Base-by-base conservation (phyloP, 2,797 vertebrate genomes). In the Sandelia bainsii region DNA sequence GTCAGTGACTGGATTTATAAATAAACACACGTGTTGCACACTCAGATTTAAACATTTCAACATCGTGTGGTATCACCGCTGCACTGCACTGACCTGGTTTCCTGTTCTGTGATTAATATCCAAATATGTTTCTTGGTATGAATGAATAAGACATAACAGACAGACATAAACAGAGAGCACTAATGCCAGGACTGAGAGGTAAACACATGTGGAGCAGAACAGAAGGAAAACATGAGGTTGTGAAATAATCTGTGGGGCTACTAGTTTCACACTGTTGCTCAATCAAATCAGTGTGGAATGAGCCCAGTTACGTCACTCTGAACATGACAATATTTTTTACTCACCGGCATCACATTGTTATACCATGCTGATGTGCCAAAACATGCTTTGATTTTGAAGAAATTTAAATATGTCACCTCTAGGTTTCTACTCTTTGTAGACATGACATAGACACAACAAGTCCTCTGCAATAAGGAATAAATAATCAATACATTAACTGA, bases 171-270 rank as follows among this genome's bases (percentile, higher is more conserved):
- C 62, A 62, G 50, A 63, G 37, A 40, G 44, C 8, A 27, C 56
- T 32, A 6, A 46, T 1, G 27, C 34, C 1, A 13, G 54, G 14
- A 23, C 50, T 14, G 52, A 44, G 71, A 76, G 62, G 69, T 76
- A 87, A 87, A 87, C 80, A 87, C 64, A 85, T 49, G 62, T 53
- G 52, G 52, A 62, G 71, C 59, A 17, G 76, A 62, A 72, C 65
- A 62, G 77, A 37, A 62, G 65, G 73, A 83, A 71, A 87, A 79
- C 77, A 82, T 8, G 22, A 17, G 48, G 72, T 91, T 92, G 86
- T 75, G 84, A 90, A 92, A 90, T 69, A 1, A 73, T 74, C 67
- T 42, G 67, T 6, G 42, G 63, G 50, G 27, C 60, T 75, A 60
- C 80, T 62, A 59, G 75, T 75, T 83, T 74, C 68, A 77, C 32